These are phyloP conservation scores for Isotomurus palustris DNA, from an alignment of 2,888 invertebrate genomes.

Conservation along the genomic window DNA sequence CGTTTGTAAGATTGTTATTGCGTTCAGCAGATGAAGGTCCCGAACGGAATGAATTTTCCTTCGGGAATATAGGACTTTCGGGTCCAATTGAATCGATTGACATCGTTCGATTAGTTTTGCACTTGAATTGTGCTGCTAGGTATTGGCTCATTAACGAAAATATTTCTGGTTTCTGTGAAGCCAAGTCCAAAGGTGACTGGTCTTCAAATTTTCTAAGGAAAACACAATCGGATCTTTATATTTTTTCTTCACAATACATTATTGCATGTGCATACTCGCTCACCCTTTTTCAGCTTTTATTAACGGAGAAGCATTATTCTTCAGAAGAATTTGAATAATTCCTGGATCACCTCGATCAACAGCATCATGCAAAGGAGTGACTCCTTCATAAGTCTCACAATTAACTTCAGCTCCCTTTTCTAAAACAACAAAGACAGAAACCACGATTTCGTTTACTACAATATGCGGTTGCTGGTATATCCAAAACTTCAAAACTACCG, in stretches of 20 bases:
- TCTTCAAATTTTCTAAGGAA: conserved; percentile 50
- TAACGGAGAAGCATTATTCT: conserved; percentile 57
- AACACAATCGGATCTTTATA: not conserved
- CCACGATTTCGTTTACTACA: not conserved
- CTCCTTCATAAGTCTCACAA: conserved; percentile 57
- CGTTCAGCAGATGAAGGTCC: conserved; percentile 18
- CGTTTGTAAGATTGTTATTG: conserved; percentile 21
- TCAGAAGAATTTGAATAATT: conserved; percentile 56
- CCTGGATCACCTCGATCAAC: conserved; percentile 56
- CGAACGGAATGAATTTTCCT: conserved; percentile 29
- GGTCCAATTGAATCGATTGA: conserved; percentile 45
- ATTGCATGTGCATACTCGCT: conserved; percentile 3
- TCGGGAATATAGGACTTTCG: conserved; percentile 43
- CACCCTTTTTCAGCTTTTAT: conserved; percentile 55
- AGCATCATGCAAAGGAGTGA: conserved; percentile 61
- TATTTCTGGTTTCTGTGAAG: conserved; percentile 50
- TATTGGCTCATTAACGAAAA: conserved; percentile 46
- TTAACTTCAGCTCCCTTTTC: conserved; percentile 59
- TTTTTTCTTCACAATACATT: too few species aligned
- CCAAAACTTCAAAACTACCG: conserved; percentile 49
- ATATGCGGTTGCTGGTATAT: not conserved
- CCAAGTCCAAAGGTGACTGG: conserved; percentile 51
- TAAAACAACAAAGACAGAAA: conserved; percentile 46
- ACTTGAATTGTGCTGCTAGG: conserved; percentile 41
- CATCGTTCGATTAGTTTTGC: conserved; percentile 30